Conservation (phyloP, 2,113 vertebrate genomes). For the Caretta caretta region DNA sequence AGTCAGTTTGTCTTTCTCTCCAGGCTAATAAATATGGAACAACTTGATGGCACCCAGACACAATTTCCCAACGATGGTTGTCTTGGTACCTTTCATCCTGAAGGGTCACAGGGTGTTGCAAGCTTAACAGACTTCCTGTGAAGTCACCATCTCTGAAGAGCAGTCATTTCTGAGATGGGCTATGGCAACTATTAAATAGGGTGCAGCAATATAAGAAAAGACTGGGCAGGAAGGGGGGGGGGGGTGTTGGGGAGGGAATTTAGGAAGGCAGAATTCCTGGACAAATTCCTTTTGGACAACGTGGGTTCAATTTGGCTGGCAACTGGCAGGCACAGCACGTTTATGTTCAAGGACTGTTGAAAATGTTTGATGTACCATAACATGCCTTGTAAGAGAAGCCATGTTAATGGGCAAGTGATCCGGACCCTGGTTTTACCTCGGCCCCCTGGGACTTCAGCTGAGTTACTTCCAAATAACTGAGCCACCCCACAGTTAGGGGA, state of each 20-base stretch:
- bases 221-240: neutral
- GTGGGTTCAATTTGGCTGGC: too few species aligned
- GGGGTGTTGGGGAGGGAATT: rapidly evolving
- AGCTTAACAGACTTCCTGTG: too few species aligned
- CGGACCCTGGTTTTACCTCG: neutral
- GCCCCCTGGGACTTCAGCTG: too few species aligned
- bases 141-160: neutral
- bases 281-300: neutral
- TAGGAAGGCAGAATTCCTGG: neutral
- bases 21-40: neutral
- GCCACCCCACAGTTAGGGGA: neutral
- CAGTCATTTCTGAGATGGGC: neutral
- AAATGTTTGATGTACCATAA: too few species aligned
- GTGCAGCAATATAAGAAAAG: neutral
- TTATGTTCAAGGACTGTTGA: neutral
- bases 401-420: neutral
- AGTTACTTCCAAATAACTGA: too few species aligned
- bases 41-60: too few species aligned
- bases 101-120: neutral
- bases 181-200: neutral
- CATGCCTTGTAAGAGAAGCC: too few species aligned
- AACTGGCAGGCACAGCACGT: too few species aligned
- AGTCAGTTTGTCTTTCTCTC: neutral
- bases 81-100: neutral
- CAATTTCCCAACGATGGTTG: neutral